Evolutionary conservation across 1,140 invertebrate genomes (phyloP), one percentile per base, ranked within the genome.

Genomic region (Brachionus angularis): DNA sequence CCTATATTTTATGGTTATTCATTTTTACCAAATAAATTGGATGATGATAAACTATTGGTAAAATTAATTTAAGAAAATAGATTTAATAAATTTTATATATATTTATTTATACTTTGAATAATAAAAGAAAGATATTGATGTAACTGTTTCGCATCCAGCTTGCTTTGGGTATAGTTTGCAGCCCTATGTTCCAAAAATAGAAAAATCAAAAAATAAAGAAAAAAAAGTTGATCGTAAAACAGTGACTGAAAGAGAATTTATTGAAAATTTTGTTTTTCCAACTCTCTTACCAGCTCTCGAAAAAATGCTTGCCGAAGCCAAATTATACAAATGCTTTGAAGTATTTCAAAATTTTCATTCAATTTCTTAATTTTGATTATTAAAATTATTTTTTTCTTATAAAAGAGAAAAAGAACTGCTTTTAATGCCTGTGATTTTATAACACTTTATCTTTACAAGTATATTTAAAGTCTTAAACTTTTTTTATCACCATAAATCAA

Each of bases 261-360:
- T 82, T 72, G 79, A 82, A 69, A 71, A 76, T 62, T 79, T 78
- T 73, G 73, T 81, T 39, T 81, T 81, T 73, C 81, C 80, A 21
- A 73, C 74, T 18, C 74, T 82, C 39, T 73, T 81, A 34, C 79
- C 79, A 55, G 79, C 78, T 10, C 55, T 82, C 36, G 79, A 79
- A 72, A 76, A 77, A 72, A 79, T 81, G 77, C 71, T 82, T 4
- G 74, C 75, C 74, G 76, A 78, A 74, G 80, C 81, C 25, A 80
- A 79, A 73, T 73, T 74, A 55, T 77, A 81, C 73, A 79, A 78
- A 76, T 81, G 80, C 61, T 79, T 81, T 77, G 79, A 80, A 73
- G 78, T 78, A 76, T 71, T 34, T 72, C 33, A 33, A 14, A 53
- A 10, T 62, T 76, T 77, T 46, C 75, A 46, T 16, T 47, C 23